A percentile compares a stretch with the other conserved stretches of the same genome.
phyloP scores from a whole-genome alignment of 2,888 invertebrate species.

The Hemicrepidius hirtus region DNA sequence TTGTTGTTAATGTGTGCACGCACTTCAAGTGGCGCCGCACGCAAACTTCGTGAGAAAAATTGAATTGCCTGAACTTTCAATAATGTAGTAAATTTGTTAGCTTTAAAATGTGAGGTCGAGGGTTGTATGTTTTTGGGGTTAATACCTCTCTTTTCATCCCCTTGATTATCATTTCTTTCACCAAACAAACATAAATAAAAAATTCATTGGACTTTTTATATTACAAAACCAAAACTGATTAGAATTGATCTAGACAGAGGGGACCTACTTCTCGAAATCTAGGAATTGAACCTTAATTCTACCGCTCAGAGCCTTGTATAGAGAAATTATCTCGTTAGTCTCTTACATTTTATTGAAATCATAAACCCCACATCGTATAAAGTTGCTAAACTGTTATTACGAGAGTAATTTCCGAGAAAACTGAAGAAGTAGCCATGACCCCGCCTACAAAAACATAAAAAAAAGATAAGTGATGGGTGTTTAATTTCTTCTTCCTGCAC shows the following conservation, averaged over 20 bases:
- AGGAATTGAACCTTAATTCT: no score
- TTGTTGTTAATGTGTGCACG: constrained; percentile 36
- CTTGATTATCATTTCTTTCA: no score
- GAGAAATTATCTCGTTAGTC: neutral
- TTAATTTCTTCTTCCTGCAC: constrained; percentile 57
- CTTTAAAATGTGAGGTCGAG: constrained; percentile 13
- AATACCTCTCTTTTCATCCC: neutral
- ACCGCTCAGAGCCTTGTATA: no score
- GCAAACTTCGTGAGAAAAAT: constrained; percentile 30
- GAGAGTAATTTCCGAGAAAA: constrained; percentile 2
- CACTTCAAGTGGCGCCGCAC: constrained; percentile 37
- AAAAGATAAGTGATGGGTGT: constrained; percentile 38
- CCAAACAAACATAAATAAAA: no score
- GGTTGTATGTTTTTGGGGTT: constrained; percentile 1
- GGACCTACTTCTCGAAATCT: no score
- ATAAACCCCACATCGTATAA: neutral
- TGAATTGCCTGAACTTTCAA: constrained; percentile 23
- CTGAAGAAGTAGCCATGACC: constrained; percentile 23
- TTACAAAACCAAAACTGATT: no score
- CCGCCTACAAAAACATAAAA: constrained; percentile 48
- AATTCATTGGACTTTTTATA: no score
- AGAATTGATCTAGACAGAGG: no score
- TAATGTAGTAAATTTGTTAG: constrained; percentile 15
- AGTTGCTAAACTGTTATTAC: constrained; percentile 23
- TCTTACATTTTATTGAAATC: neutral